Base-by-base conservation (phyloP, 2,888 invertebrate genomes). In the Troides helena region DNA sequence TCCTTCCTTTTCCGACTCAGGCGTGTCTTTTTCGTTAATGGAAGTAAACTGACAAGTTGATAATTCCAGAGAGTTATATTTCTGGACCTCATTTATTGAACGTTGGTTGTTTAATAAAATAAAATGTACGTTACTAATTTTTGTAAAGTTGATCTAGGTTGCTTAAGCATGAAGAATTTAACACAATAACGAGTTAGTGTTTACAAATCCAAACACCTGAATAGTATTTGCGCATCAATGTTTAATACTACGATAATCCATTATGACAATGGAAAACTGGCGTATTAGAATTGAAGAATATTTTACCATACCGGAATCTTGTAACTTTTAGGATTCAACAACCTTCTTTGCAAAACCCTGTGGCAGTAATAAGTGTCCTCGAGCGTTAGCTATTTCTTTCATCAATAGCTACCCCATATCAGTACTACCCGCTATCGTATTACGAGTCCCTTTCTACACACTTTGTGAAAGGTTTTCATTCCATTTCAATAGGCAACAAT, bases 291-390 rank as follows among this genome's bases (percentile, higher is more conserved):
- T 7, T 39, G 39, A 39, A 10, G 1, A 10, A 10, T 39, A 10
- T 39, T 39, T 39, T 39, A 39, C 39, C 7, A 39, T 39, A 10
- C 39, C 7, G 39, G 1, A 39, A 39, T 39, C 39, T 39, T 39
- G 50, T 50, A 36, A 59, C 39, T 30, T 50, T n/a, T 43, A 63
- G 58, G 59, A 68, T 59, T 81, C 80, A 82, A 81, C 80, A 81
- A 83, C 81, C 86, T 87, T 87, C 86, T 86, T 84, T 84, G 81
- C 79, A 79, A 83, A 75, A 76, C 75, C 78, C 79, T 72, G 76
- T 80, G 87, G 86, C 87, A 87, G 78, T 88, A 88, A 88, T 87
- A 86, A 87, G 88, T 88, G 85, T 88, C 89, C 88, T 87, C 85
- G 85, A 85, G 81, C 82, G 82, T 81, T 83, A 80, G 80, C 83